Evolutionary conservation across 2,888 invertebrate genomes (phyloP), one percentile per base, ranked within the genome.

Genomic region (Pedicia rivosa): DNA sequence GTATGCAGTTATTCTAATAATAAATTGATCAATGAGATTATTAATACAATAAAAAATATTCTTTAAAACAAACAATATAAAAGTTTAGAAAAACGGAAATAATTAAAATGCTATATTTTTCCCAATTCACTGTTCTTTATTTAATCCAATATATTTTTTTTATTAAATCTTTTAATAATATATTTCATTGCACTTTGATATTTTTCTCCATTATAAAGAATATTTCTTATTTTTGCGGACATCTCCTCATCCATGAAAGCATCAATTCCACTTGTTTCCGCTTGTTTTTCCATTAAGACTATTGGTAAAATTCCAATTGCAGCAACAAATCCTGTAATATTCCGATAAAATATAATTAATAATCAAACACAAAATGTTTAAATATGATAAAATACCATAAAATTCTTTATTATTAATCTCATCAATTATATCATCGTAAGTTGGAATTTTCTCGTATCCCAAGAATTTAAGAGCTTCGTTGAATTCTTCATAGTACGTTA

Each of bases 261-360:
- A 3, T 24, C 24, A 10, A 24, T 8, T 3, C 24, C 24, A 24
- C 8, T 10, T 5, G 4, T 24, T 8, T 24, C 24, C 3, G 8
- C 24, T 5, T 48, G 43, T n/a, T 47, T 48, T 29, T 49, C 48
- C 56, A 58, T 58, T 29, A 56, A 52, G 50, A 58, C 57, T 0
- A 48, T 40, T 7, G 57, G 57, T 16, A 55, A 46, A 12, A 57
- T 46, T 4, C 47, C 50, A 29, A 49, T 50, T 35, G 42, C 48
- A 5, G 52, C 50, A 35, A 57, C 40, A 42, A 57, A 56, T 1
- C 57, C 14, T 10, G n/a, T 8, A 17, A 31, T 19, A n/a, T 3
- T 10, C 8, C 7, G 6, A 19, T 19, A 12, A 15, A 19, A 15
- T 31, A n/a, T n/a, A 10, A 19, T 31, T 13, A 14, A 10, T 22